Conservation (phyloP, 1,140 invertebrate genomes). For the Lucilia cuprina region DNA sequence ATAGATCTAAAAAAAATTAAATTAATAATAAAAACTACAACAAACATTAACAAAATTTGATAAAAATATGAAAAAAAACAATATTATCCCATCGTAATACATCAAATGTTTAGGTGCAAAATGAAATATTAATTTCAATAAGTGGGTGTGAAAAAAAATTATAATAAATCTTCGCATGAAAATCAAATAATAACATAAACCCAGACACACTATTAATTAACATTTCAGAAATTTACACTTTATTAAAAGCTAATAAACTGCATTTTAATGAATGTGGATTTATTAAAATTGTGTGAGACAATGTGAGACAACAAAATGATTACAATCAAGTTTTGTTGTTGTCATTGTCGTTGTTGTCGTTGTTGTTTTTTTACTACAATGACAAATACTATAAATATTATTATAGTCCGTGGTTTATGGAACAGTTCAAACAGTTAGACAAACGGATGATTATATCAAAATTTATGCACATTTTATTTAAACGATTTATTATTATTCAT, state of each 20-base stretch:
- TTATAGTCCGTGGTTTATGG: no score
- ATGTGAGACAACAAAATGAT: neutral
- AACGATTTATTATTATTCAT: neutral
- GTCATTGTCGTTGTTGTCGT: neutral
- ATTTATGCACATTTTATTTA: neutral
- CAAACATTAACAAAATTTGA: no score
- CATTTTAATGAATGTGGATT: neutral
- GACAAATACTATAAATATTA: no score
- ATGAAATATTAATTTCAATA: neutral
- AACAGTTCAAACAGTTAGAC: no score
- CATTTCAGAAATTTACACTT: neutral
- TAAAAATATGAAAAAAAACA: no score
- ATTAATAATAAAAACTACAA: no score
- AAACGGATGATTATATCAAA: neutral
- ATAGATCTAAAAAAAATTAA: no score
- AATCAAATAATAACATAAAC: neutral
- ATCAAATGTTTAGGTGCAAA: neutral
- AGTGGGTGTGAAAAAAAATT: neutral
- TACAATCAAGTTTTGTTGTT: neutral
- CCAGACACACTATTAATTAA: neutral
- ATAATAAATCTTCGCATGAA: no score
- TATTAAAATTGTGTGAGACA: neutral
- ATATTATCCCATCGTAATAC: neutral
- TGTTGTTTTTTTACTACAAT: neutral
- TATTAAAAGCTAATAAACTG: neutral